Conservation (phyloP, 2,113 vertebrate genomes). For the Myanophis thanlyinensis region DNA sequence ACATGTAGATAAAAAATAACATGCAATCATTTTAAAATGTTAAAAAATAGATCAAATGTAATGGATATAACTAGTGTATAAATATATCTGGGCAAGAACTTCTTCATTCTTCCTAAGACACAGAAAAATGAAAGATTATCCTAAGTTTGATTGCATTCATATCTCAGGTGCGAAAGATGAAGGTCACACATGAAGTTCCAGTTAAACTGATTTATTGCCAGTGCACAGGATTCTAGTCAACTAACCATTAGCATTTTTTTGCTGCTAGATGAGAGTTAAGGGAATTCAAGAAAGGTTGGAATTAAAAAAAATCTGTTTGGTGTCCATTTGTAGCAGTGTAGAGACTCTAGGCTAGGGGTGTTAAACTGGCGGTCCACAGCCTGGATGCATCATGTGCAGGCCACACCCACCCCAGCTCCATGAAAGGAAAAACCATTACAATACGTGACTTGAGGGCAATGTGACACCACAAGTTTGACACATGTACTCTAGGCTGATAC, state of each 20-base stretch:
- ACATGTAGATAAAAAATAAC: not conserved
- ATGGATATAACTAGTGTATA: not conserved
- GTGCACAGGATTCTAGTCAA: not conserved
- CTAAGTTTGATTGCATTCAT: not conserved
- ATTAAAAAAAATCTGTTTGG: not conserved
- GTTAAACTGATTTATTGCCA: not conserved
- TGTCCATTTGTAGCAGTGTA: not conserved
- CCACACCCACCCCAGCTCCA: no score
- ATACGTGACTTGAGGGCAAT: no score
- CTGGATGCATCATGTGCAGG: no score
- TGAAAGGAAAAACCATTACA: no score
- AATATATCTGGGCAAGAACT: not conserved
- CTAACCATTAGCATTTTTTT: not conserved
- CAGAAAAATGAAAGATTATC: not conserved
- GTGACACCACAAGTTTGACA: no score
- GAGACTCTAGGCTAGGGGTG: not conserved
- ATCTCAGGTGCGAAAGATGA: not conserved
- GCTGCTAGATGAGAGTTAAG: not conserved
- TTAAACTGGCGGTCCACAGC: no score
- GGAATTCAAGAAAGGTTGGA: not conserved
- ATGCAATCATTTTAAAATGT: not conserved
- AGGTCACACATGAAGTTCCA: not conserved
- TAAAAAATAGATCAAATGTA: not conserved
- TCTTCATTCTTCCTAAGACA: not conserved
- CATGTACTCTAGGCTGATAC: not conserved